Percentiles rank a stretch among this genome's conserved stretches.
Conservation (phyloP, 37 sponge, comb jelly and placozoan species). For the Bolinopsis microptera region DNA sequence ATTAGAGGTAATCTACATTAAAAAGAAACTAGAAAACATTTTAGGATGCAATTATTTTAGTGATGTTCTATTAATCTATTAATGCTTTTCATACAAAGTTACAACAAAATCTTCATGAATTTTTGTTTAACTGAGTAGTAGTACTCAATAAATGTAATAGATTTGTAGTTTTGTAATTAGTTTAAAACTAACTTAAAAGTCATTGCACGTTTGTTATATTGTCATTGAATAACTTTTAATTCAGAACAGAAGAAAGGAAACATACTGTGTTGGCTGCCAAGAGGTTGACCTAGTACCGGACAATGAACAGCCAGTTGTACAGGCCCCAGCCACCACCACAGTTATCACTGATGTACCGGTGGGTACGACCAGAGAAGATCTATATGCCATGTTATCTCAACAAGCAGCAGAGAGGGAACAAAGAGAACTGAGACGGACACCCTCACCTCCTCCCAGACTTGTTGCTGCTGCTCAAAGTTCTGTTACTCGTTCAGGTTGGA, state of each 20-base stretch:
- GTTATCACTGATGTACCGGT: neutral
- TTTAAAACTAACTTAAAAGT: no score
- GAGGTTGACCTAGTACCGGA: neutral
- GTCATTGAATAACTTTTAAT: no score
- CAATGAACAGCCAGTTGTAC: conserved; percentile 18
- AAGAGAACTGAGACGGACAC: neutral
- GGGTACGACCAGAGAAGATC: neutral
- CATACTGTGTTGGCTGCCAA: conserved; percentile 11
- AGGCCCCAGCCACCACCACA: neutral
- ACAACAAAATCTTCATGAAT: no score
- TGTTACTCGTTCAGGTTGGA: no score
- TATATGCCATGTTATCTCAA: neutral
- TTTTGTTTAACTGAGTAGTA: no score
- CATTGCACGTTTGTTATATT: no score
- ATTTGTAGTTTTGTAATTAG: no score
- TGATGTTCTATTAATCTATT: no score
- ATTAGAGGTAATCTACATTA: neutral
- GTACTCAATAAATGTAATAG: no score
- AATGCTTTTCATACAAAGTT: no score
- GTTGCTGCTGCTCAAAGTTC: neutral
- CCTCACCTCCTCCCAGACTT: conserved; percentile 36
- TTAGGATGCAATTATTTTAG: no score
- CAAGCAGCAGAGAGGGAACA: neutral
- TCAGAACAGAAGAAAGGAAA: neutral
- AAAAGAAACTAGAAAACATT: no score